These are phyloP conservation scores for Falco columbarius DNA, from an alignment of 2,797 vertebrate genomes.

Conservation along the genomic window DNA sequence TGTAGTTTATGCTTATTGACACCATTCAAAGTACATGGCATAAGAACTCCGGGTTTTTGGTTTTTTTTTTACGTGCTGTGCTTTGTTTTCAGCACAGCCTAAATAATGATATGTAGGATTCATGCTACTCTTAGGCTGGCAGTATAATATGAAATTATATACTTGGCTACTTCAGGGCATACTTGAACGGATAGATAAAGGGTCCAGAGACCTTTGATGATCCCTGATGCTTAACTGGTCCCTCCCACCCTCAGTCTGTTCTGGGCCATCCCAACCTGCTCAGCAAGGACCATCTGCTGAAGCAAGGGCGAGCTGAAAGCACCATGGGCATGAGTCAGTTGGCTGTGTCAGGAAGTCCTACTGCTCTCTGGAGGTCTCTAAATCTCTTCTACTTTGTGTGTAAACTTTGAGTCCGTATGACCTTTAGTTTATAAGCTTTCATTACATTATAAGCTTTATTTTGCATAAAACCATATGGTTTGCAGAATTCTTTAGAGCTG, in stretches of 20 bases:
- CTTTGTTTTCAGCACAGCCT: neutral
- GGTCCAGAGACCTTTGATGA: neutral
- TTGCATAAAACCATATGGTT: neutral
- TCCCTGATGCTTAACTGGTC: neutral
- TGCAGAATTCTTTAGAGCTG: neutral
- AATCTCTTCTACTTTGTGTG: neutral
- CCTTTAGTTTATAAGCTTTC: neutral
- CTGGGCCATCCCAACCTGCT: neutral
- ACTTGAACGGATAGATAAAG: neutral
- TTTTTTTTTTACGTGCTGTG: neutral
- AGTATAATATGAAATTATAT: neutral
- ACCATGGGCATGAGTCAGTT: fast-evolving
- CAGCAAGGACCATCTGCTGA: neutral
- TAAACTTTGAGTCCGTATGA: neutral
- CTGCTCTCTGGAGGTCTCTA: neutral
- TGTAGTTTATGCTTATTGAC: neutral
- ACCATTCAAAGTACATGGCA: neutral
- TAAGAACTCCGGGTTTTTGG: neutral
- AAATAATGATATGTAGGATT: neutral
- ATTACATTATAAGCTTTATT: neutral
- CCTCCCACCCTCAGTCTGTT: neutral
- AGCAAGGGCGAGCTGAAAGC: neutral
- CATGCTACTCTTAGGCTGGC: neutral
- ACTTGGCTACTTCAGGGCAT: neutral
- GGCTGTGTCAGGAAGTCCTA: neutral